Base-by-base conservation (phyloP, 53 echinoderm and acorn worm species). In the Luidia sarsii region DNA sequence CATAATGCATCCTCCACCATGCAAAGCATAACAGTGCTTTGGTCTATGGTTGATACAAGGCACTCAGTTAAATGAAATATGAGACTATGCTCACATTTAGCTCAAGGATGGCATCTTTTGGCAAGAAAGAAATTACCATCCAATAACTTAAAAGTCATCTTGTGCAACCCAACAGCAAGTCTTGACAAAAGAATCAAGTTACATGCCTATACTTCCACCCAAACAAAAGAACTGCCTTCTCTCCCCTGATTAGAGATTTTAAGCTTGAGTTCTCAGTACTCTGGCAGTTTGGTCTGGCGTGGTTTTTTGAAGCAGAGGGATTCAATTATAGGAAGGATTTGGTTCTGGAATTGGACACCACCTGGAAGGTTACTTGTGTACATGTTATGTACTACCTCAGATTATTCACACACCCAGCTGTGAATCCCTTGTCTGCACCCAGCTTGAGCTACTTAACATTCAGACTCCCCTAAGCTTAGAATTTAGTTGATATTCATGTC, bases 261-360 rank as follows among this genome's bases (percentile, higher is more conserved):
- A 25, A 45, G 43, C 67, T 10, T 45, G 24, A 45, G 20, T 41
- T 43, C 3, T 10, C 38, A 36, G 7, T 15, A 27, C 18, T 5
- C 27, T 45, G 23, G 10, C 67, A 46, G n/a, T n/a, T n/a, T n/a
- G n/a, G n/a, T n/a, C n/a, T n/a, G n/a, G n/a, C 60, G 49, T 48
- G 53, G n/a, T 10, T 51, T n/a, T 52, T 64, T 35, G 48, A 7
- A n/a, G 52, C 70, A 70, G 33, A 48, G 33, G 70, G 70, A 11
- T 50, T 70, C 50, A 50, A 70, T 70, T 70, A 70, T n/a, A 9
- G 50, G 21, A 56, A 38, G 30, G 50, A 38, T 16, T 37, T 56
- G 41, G 38, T 57, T 8, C 56, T 22, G 72, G 56, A 72, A 72
- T 72, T 33, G 32, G 72, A 72, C 54, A 72, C 72, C 54, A 55